These are phyloP conservation scores for Epinotia brunnichana DNA, from an alignment of 2,888 invertebrate species.

Conservation along the genomic window DNA sequence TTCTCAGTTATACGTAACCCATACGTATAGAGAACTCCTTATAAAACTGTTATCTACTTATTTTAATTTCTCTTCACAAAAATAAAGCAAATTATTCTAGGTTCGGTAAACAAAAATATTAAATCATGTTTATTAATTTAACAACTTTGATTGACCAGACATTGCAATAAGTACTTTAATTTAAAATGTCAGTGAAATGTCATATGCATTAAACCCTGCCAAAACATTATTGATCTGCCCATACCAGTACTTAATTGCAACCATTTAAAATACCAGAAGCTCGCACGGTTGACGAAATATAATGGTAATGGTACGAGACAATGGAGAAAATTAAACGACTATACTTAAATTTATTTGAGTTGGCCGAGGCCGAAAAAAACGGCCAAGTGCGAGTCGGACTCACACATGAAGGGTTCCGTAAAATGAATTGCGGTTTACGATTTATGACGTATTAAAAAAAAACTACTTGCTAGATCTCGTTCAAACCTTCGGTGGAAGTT, in stretches of 20 bases:
- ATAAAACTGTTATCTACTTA: background rate
- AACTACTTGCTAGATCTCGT: too few relatives aligned
- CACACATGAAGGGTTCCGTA: too few relatives aligned
- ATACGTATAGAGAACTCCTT: background rate
- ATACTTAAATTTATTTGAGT: background rate
- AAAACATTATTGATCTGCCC: constrained; percentile 20
- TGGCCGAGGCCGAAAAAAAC: too few relatives aligned
- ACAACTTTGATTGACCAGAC: background rate
- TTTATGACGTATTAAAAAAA: too few relatives aligned
- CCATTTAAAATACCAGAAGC: constrained; percentile 33
- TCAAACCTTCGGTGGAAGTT: too few relatives aligned
- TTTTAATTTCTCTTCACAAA: background rate
- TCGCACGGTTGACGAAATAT: constrained; percentile 16
- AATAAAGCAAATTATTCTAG: too few relatives aligned
- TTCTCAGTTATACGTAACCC: too few relatives aligned
- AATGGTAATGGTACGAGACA: constrained; percentile 28
- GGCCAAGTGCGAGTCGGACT: too few relatives aligned
- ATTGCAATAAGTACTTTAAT: background rate
- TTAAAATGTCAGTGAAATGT: constrained; percentile 18
- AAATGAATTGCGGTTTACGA: too few relatives aligned
- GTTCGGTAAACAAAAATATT: too few relatives aligned
- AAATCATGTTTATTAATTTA: background rate
- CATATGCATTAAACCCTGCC: constrained; percentile 17
- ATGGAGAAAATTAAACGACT: constrained; percentile 37
- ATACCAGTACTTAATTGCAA: constrained; percentile 30